Conservation (phyloP, 2,888 invertebrate genomes). For the Adelognathus sp. region DNA sequence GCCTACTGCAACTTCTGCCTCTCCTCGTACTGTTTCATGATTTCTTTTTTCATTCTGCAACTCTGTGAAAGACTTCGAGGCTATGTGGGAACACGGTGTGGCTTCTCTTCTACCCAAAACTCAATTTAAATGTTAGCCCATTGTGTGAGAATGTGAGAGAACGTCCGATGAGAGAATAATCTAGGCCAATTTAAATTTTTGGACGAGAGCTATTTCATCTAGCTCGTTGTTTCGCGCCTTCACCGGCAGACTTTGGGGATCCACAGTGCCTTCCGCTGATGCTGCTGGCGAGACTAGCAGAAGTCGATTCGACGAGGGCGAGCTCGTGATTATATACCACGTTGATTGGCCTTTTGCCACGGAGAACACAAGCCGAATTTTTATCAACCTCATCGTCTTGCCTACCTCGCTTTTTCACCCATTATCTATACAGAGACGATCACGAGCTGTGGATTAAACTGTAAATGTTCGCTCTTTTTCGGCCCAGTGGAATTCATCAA, state of each 20-base stretch:
- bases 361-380: conserved; percentile 67
- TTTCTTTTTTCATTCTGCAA: background rate
- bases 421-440: background rate
- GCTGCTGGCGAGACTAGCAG: background rate
- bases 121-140: conserved; percentile 11
- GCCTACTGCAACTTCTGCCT: background rate
- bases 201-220: conserved; percentile 65
- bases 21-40: background rate
- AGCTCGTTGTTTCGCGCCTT: conserved; percentile 62
- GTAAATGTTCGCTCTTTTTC: conserved; percentile 48
- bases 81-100: conserved; percentile 11
- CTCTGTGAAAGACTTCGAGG: background rate
- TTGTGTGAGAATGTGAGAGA: conserved; percentile 14
- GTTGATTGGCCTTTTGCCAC: conserved; percentile 70
- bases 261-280: conserved; percentile 2
- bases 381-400: conserved; percentile 62
- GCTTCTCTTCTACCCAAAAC: conserved; percentile 15
- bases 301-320: conserved; percentile 16
- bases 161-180: conserved; percentile 62
- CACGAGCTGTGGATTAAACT: background rate
- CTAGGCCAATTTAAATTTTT: conserved; percentile 77
- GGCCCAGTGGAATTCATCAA: background rate
- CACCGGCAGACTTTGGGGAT: background rate
- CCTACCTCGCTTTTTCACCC: conserved; percentile 32
- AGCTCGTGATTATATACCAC: conserved; percentile 73